phyloP scores from a whole-genome alignment of 2,113 vertebrate genomes.

The Tupaia chinensis region DNA sequence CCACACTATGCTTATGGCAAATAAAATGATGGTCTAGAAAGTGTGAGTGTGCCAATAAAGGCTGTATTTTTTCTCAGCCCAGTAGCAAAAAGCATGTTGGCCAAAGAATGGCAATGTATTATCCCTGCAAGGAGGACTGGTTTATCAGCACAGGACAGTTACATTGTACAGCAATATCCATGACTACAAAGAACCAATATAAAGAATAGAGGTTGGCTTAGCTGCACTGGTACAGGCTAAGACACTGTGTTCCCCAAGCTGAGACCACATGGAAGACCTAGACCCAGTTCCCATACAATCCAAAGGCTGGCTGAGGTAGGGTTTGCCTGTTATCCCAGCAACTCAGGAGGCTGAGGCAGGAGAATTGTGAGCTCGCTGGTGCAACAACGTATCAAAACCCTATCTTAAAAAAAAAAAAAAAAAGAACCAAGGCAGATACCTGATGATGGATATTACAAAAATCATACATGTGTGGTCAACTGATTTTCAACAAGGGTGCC shows the following conservation, averaged over 20 bases:
- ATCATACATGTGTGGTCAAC: neutral
- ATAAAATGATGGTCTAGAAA: neutral
- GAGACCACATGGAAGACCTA: too few species aligned
- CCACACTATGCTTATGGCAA: neutral
- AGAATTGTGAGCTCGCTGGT: too few species aligned
- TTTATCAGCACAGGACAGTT: neutral
- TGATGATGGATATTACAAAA: neutral
- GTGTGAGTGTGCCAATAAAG: neutral
- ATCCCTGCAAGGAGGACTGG: neutral
- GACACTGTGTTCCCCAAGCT: too few species aligned
- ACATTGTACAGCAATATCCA: neutral
- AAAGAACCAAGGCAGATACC: neutral
- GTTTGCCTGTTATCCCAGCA: too few species aligned
- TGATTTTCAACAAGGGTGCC: neutral
- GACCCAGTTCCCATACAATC: too few species aligned
- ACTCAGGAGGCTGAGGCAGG: too few species aligned
- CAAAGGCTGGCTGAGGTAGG: too few species aligned
- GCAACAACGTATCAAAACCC: too few species aligned
- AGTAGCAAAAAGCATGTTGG: conserved; percentile 46
- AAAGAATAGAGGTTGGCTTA: neutral
- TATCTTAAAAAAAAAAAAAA: too few species aligned
- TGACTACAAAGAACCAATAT: neutral
- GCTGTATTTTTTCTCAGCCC: neutral
- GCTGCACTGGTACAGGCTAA: too few species aligned
- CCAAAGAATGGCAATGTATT: neutral